Conservation (phyloP, 2,888 invertebrate genomes). For the Melanotus villosus region DNA sequence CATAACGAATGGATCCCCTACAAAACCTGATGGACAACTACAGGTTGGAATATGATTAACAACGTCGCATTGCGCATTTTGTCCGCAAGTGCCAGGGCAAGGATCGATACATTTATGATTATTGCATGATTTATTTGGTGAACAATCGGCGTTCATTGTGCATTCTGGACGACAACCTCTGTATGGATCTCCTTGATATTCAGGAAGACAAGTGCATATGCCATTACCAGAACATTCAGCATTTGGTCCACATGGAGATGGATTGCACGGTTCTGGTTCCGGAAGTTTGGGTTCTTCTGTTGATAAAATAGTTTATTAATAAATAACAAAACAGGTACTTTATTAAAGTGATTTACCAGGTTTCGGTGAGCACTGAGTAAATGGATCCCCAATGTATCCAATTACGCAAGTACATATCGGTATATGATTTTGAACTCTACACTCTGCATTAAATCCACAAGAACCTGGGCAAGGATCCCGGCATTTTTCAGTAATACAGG, state of each 20-base stretch:
- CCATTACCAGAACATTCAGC: slow-evolving; percentile 80
- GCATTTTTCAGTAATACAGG: slow-evolving; percentile 82
- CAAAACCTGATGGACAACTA: slow-evolving; percentile 79
- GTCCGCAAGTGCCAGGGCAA: slow-evolving; percentile 84
- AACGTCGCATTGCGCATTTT: slow-evolving; percentile 84
- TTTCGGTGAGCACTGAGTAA: slow-evolving; percentile 68
- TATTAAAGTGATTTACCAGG: slow-evolving; percentile 20
- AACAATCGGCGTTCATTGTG: slow-evolving; percentile 84
- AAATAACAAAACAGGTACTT: neutral
- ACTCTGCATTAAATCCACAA: slow-evolving; percentile 72
- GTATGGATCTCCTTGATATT: slow-evolving; percentile 81
- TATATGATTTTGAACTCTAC: slow-evolving; percentile 74
- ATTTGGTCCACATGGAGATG: slow-evolving; percentile 84
- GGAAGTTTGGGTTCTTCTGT: slow-evolving; percentile 38
- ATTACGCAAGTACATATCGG: slow-evolving; percentile 74
- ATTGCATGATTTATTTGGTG: slow-evolving; percentile 81
- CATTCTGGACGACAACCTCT: slow-evolving; percentile 87
- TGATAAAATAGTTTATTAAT: neutral
- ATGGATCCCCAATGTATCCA: slow-evolving; percentile 74
- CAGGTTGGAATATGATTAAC: slow-evolving; percentile 88
- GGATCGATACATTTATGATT: slow-evolving; percentile 85
- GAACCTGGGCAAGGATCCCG: slow-evolving; percentile 83
- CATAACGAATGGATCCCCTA: slow-evolving; percentile 83
- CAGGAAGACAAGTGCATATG: slow-evolving; percentile 79
- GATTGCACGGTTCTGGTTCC: slow-evolving; percentile 75